Conservation (phyloP, 1,140 invertebrate genomes). For the Condylostylus longicornis region DNA sequence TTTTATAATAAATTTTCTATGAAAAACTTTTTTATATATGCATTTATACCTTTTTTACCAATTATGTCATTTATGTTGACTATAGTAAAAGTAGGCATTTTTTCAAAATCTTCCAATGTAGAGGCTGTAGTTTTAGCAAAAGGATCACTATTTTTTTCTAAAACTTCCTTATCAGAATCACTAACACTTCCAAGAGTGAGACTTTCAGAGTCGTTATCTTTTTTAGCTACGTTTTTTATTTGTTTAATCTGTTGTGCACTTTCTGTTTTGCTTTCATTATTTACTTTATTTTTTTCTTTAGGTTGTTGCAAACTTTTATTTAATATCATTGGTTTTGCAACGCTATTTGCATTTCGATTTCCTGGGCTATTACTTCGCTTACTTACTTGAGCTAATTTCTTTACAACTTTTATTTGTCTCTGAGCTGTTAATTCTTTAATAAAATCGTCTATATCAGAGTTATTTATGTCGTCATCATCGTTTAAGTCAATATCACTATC, state of each 20-base stretch:
- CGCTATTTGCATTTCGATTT: too few species aligned
- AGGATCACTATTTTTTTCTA: background rate
- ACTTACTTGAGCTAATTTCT: too few species aligned
- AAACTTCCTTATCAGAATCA: background rate
- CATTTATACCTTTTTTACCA: slow-evolving; percentile 25
- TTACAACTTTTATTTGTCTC: too few species aligned
- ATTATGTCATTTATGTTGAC: slow-evolving; percentile 31
- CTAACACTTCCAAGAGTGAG: background rate
- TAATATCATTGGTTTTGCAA: too few species aligned
- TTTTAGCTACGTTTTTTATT: background rate
- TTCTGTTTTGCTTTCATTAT: background rate
- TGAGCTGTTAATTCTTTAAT: too few species aligned
- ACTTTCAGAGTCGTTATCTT: background rate
- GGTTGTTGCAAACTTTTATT: too few species aligned
- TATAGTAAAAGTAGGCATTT: slow-evolving; percentile 28
- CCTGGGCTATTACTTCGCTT: too few species aligned
- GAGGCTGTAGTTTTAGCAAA: background rate
- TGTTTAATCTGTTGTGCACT: background rate
- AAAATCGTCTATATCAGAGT: too few species aligned
- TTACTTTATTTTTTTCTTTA: background rate
- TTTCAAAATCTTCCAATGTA: slow-evolving; percentile 9
- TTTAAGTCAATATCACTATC: too few species aligned
- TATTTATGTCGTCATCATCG: too few species aligned
- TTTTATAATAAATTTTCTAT: too few species aligned
- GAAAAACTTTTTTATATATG: too few species aligned